Conservation (phyloP, 2,797 vertebrate species). For the Sebastes hubbsi region DNA sequence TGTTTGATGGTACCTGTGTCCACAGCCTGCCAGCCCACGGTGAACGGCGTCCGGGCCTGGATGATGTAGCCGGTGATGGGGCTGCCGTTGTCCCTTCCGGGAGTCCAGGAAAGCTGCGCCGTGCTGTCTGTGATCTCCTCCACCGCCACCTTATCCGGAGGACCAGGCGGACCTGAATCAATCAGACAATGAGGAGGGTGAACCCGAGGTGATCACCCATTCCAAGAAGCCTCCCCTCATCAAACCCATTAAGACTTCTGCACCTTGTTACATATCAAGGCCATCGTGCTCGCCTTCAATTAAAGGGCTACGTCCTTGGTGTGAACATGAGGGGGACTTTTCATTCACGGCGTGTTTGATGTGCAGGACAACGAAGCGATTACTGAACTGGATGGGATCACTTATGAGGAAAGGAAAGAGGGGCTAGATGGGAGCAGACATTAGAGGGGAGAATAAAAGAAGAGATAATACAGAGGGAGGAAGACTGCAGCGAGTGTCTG, state of each 20-base stretch:
- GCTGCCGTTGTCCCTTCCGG: constrained; percentile 84
- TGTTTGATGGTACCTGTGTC: constrained; percentile 78
- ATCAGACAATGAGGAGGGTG: constrained; percentile 48
- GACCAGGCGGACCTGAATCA: constrained; percentile 83
- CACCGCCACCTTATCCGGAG: constrained; percentile 83
- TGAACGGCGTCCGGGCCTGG: constrained; percentile 84
- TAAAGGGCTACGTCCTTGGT: constrained; percentile 43
- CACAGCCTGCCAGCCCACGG: constrained; percentile 85
- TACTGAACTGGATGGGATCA: constrained; percentile 5
- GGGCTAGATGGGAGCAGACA: background rate
- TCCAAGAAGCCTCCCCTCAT: constrained; percentile 26
- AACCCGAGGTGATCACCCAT: constrained; percentile 19
- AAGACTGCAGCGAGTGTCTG: background rate
- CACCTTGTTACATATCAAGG: constrained; percentile 39
- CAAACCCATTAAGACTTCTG: constrained; percentile 13
- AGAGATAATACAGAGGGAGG: background rate
- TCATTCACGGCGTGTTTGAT: constrained; percentile 5
- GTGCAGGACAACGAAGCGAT: constrained; percentile 19
- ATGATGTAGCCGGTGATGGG: constrained; percentile 85
- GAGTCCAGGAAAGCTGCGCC: constrained; percentile 85
- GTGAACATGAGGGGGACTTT: constrained; percentile 21
- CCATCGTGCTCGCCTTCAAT: constrained; percentile 38
- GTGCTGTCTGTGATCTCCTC: constrained; percentile 88
- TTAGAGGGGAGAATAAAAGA: background rate
- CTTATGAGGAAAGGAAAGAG: constrained; percentile 21